A percentile compares a stretch with the other conserved stretches of the same genome.
Conservation (phyloP, 2,888 invertebrate genomes). For the Drosophila macrospina region DNA sequence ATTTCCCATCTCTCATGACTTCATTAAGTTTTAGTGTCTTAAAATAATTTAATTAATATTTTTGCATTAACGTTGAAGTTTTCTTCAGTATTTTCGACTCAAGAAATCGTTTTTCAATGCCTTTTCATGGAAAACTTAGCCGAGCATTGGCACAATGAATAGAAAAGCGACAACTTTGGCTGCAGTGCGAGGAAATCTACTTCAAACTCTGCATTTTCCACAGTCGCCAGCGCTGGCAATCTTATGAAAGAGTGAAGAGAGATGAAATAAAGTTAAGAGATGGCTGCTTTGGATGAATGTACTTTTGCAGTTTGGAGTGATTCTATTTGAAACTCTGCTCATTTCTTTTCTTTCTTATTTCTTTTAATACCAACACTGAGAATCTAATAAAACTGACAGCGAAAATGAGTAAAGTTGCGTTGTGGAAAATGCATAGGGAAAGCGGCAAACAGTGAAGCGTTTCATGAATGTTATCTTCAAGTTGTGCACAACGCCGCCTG, state of each 20-base stretch:
- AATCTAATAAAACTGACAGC: neutral
- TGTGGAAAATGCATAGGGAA: neutral
- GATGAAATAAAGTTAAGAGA: neutral
- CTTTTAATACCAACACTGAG: neutral
- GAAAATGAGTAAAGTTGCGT: neutral
- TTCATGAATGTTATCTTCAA: slow-evolving; percentile 1
- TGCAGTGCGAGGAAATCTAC: neutral
- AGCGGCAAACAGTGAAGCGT: neutral
- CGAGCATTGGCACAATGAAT: too few species aligned
- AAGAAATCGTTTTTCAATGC: too few species aligned
- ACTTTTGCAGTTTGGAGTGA: neutral
- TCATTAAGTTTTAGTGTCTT: too few species aligned
- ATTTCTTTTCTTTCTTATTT: too few species aligned
- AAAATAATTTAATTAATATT: too few species aligned
- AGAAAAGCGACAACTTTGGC: neutral
- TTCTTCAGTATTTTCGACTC: neutral
- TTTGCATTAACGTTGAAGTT: neutral
- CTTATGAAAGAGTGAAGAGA: neutral
- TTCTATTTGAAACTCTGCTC: neutral
- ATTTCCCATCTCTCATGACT: too few species aligned
- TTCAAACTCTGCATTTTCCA: neutral
- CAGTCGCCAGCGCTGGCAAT: neutral
- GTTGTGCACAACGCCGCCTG: neutral
- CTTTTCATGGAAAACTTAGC: too few species aligned
- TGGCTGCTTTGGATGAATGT: neutral